A percentile compares a stretch with the other conserved stretches of the same genome.
These are phyloP conservation scores for Standfussiana lucernea DNA, from an alignment of 2,888 invertebrate species.

Conservation along the genomic window DNA sequence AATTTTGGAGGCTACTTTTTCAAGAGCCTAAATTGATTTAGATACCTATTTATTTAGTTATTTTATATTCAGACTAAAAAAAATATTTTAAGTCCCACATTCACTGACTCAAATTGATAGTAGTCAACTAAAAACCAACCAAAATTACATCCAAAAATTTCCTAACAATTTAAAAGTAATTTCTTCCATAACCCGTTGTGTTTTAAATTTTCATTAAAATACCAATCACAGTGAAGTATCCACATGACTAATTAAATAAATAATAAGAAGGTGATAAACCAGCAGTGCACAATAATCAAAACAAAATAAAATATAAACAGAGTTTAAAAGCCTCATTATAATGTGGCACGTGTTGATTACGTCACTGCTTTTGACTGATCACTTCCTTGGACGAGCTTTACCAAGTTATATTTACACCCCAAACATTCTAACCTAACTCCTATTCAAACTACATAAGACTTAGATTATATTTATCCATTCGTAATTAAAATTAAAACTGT, in stretches of 20 bases:
- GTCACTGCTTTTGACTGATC: slow-evolving; percentile 79
- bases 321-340: slow-evolving; percentile 78
- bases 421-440: background rate
- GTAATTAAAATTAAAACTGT: slow-evolving; percentile 54
- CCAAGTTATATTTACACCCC: slow-evolving; percentile 33
- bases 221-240: slow-evolving; percentile 3
- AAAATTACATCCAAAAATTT: background rate
- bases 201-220: slow-evolving; percentile 23
- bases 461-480: background rate
- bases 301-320: slow-evolving; percentile 67
- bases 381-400: slow-evolving; percentile 74
- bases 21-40: background rate
- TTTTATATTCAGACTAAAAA: background rate
- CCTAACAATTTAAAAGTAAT: background rate
- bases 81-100: background rate
- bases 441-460: background rate
- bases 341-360: slow-evolving; percentile 80
- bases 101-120: background rate
- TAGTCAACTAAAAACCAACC: background rate
- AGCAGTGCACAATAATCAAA: slow-evolving; percentile 59
- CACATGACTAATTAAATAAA: slow-evolving; percentile 48
- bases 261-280: slow-evolving; percentile 58
- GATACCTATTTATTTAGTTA: background rate
- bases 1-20: slow-evolving; percentile 17
- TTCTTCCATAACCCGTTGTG: background rate